These are phyloP conservation scores for Dipodomys merriami DNA, from an alignment of 2,113 vertebrate genomes.

Conservation along the genomic window DNA sequence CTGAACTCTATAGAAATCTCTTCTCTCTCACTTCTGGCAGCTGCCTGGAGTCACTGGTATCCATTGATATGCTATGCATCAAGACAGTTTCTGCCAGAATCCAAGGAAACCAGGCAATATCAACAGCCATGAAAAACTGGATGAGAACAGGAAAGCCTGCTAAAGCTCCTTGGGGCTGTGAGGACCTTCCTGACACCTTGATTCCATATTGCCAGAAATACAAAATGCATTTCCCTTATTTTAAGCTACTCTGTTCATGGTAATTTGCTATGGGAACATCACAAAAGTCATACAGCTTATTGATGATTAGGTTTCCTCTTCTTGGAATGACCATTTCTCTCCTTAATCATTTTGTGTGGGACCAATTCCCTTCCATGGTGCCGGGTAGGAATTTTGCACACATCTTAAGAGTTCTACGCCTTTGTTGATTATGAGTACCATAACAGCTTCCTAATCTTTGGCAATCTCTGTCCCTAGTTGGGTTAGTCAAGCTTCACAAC, in stretches of 20 bases:
- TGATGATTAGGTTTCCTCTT: background rate
- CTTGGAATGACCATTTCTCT: background rate
- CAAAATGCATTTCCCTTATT: background rate
- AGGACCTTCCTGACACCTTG: background rate
- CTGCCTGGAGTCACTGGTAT: background rate
- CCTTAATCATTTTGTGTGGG: background rate
- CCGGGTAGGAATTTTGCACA: background rate
- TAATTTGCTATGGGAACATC: background rate
- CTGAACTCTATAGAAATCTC: background rate
- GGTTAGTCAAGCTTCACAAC: background rate
- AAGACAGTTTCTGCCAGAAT: background rate
- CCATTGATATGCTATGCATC: rapidly evolving
- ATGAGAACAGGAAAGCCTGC: background rate
- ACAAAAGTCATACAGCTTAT: background rate
- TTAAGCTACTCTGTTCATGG: background rate
- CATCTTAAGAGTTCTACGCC: background rate
- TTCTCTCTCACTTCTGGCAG: background rate
- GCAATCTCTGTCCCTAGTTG: background rate
- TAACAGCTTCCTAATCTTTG: background rate
- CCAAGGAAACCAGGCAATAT: background rate
- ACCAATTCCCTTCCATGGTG: background rate
- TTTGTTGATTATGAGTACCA: background rate
- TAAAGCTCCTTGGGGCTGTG: background rate
- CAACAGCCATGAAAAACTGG: background rate
- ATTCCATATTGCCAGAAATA: background rate